Evolutionary conservation across 2,888 invertebrate genomes (phyloP), one percentile per base, ranked within the genome.

Genomic region (Torymus tubicola): DNA sequence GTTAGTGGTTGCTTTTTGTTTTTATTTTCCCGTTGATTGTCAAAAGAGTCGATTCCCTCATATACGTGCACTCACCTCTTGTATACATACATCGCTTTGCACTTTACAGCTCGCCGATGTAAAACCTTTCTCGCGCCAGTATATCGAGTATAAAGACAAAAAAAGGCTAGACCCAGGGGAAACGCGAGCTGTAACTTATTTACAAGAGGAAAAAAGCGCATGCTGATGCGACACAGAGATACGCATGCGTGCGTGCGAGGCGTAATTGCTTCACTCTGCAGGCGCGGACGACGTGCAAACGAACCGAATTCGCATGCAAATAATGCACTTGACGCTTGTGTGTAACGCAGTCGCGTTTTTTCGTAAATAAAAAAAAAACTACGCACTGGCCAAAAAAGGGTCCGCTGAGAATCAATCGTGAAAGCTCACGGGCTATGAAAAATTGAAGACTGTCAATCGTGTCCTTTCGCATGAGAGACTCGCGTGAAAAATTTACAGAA

Each of bases 371-470:
- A 71, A 64, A 70, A 58, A 60, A 14, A 50, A 12, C 18, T 18
- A 13, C 16, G 55, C 14, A n/a, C 31, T 52, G 31, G 53, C 60
- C n/a, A n/a, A 58, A 72, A 78, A 81, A 77, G 13, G 61, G 42
- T 18, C 24, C 21, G 53, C 1, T 16, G 71, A 71, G 72, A 80
- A 80, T 82, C 80, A 82, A 80, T 82, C 80, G 77, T 31, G 55
- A 60, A 18, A 68, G 78, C 61, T 70, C 63, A 58, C 10, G 63
- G 13, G 13, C 65, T 63, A 69, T 78, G 72, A 78, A 80, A 80
- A 70, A 80, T 82, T 80, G 80, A 80, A 78, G 80, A 82, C 72
- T 78, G 82, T 78, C 82, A 82, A 75, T 82, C 72, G 75, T 61
- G 42, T 11, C 72, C 63, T 60, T 64, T 52, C 50, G 12, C 57